Base-by-base conservation (phyloP, 2,888 invertebrate genomes). In the Tipula vernalis region DNA sequence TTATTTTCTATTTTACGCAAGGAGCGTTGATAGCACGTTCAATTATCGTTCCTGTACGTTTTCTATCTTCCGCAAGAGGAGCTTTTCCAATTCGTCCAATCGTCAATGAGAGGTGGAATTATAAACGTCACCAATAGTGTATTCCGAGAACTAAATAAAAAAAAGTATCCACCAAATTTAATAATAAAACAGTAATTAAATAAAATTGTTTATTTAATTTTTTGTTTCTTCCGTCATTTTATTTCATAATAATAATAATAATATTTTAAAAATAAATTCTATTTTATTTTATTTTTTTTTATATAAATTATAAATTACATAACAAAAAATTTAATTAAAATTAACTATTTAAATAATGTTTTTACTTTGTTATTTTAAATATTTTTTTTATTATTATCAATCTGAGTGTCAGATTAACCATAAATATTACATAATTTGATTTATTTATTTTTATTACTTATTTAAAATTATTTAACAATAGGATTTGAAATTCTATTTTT, bases 401-500 rank as follows among this genome's bases (percentile, higher is more conserved):
- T 71, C 71, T 71, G 71, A 71, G 71, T 71, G 28, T 71, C 71
- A 71, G 71, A 71, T 71, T 28, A 71, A 71, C 71, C 10, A 71
- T 71, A 71, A 71, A 71, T 28, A 71, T 71, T 71, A 71, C 71
- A 71, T 71, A 71, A 51, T 51, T 51, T 51, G 4, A 71, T 71
- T 71, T 71, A 8, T 28, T 71, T 71, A 71, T 28, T 15, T 51
- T 51, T 5, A 44, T 71, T 71, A 71, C 71, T 71, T 71, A 71
- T 71, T 71, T 71, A 71, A 71, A 71, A 71, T 71, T 71, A 71
- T 71, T 71, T 71, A 71, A 71, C 71, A 71, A 71, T 71, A 71
- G 71, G 71, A 71, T 71, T 71, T 71, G 12, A 71, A 71, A 71
- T 71, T 71, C 8, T 71, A 15, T 15, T 15, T 51, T 57, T 57